These are phyloP conservation scores for Thereva nobilitata DNA, from an alignment of 2,888 invertebrate species.

Conservation along the genomic window DNA sequence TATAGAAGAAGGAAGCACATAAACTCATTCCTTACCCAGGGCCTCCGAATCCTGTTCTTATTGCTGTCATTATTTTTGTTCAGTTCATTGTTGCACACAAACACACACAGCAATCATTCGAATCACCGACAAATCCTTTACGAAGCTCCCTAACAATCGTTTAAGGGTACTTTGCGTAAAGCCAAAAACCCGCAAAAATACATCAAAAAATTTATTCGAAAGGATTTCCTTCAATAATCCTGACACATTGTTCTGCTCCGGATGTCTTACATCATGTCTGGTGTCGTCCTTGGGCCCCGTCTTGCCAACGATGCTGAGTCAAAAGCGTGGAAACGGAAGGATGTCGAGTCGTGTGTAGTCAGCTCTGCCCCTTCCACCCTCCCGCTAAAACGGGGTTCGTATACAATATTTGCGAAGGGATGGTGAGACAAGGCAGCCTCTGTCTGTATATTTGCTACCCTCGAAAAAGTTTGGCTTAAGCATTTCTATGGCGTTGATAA, in stretches of 20 bases:
- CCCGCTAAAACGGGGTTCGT: constrained; percentile 4
- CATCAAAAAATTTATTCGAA: constrained; percentile 36
- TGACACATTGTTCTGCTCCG: constrained; percentile 35
- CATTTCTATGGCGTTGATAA: constrained; percentile 27
- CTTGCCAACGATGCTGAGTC: neutral
- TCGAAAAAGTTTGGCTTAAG: constrained; percentile 7
- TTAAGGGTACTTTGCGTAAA: constrained; percentile 36
- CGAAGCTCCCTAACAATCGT: constrained; percentile 33
- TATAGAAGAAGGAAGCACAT: too few species aligned
- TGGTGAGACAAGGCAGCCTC: constrained; percentile 4
- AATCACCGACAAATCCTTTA: constrained; percentile 30
- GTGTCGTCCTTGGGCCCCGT: constrained; percentile 14
- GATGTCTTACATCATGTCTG: constrained; percentile 30
- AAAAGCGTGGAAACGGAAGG: too few species aligned
- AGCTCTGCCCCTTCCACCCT: too few species aligned
- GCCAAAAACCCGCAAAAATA: constrained; percentile 33
- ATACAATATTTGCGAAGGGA: neutral
- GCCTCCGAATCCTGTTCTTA: constrained; percentile 18
- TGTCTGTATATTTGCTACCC: neutral
- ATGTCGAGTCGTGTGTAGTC: too few species aligned
- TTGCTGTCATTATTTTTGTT: constrained; percentile 34
- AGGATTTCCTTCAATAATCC: constrained; percentile 36
- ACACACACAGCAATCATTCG: constrained; percentile 25
- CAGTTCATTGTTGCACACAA: constrained; percentile 11
- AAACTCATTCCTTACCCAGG: too few species aligned